phyloP scores from a whole-genome alignment of 2,888 invertebrate genomes.

The Melangyna quadrimaculata region DNA sequence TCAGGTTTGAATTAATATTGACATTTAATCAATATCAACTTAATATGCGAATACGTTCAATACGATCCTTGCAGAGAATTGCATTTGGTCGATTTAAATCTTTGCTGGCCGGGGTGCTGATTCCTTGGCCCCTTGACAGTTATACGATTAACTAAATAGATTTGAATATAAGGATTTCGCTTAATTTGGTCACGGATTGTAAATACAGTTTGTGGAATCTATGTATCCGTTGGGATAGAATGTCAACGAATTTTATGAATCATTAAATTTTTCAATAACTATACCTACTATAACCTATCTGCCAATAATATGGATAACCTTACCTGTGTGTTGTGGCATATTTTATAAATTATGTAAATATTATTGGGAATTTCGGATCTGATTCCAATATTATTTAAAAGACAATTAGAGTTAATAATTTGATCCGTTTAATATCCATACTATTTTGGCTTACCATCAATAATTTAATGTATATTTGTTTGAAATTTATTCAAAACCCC shows the following conservation, averaged over 20 bases:
- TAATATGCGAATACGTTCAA: background rate
- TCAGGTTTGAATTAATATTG: slow-evolving; percentile 61
- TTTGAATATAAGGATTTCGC: slow-evolving; percentile 10
- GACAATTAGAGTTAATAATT: background rate
- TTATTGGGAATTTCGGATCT: too few relatives aligned
- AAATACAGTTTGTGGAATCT: too few relatives aligned
- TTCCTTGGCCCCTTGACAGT: slow-evolving; percentile 13
- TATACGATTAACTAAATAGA: slow-evolving; percentile 60
- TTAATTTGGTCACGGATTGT: background rate
- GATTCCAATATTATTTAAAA: background rate
- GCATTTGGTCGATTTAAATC: slow-evolving; percentile 11
- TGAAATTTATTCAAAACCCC: background rate
- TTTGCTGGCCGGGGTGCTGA: too few relatives aligned
- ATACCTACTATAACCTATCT: too few relatives aligned
- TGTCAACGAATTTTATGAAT: slow-evolving; percentile 4
- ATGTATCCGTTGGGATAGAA: background rate
- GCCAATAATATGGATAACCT: background rate
- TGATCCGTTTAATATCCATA: background rate
- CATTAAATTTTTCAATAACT: slow-evolving; percentile 38
- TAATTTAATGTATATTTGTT: background rate
- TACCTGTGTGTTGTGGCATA: background rate
- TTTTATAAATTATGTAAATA: background rate
- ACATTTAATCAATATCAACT: slow-evolving; percentile 63
- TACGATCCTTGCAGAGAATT: slow-evolving; percentile 28
- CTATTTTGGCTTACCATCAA: background rate